phyloP scores from a whole-genome alignment of 1,140 invertebrate species.

The Zaprionus inermis region DNA sequence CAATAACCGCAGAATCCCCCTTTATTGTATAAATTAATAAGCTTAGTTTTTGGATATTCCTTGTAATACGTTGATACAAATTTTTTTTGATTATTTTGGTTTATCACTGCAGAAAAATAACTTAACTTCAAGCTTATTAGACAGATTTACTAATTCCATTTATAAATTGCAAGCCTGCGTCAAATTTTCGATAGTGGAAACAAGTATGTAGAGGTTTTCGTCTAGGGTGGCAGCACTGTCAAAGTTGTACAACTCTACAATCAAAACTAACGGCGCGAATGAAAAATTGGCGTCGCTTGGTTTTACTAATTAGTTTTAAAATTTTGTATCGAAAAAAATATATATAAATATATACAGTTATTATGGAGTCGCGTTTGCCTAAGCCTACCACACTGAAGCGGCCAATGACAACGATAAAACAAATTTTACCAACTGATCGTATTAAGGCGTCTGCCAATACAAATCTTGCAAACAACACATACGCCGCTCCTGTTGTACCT shows the following conservation, averaged over 20 bases:
- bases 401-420: constrained; percentile 52
- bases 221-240: not conserved
- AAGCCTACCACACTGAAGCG: constrained; percentile 64
- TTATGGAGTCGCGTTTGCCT: constrained; percentile 76
- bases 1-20: no score
- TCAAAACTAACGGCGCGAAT: constrained; percentile 73
- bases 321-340: not conserved
- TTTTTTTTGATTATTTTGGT: no score
- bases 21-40: no score
- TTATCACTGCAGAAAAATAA: no score
- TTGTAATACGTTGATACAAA: no score
- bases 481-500: constrained; percentile 26
- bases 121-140: no score
- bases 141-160: not conserved
- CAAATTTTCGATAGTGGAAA: not conserved
- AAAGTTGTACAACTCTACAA: constrained; percentile 41
- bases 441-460: constrained; percentile 51
- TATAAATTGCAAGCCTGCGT: not conserved
- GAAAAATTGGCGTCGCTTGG: constrained; percentile 36
- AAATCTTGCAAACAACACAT: constrained; percentile 44
- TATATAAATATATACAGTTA: not conserved
- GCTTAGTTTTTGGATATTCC: no score
- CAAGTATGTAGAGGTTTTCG: not conserved
- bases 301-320: constrained; percentile 16
- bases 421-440: constrained; percentile 68